A percentile compares a stretch with the other conserved stretches of the same genome.
phyloP scores from a whole-genome alignment of 2,888 invertebrate genomes.

The Nephrotoma flavescens region DNA sequence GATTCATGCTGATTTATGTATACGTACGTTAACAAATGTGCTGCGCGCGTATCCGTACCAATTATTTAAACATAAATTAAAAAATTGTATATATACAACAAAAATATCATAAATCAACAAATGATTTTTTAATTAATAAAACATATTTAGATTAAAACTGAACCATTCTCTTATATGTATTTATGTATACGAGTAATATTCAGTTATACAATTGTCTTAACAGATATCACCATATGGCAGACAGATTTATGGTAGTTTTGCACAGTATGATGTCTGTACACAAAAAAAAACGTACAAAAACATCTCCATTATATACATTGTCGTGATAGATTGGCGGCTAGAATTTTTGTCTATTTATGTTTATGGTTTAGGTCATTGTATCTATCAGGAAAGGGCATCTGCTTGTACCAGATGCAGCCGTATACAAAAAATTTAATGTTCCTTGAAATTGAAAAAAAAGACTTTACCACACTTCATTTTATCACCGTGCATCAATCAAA shows the following conservation, averaged over 20 bases:
- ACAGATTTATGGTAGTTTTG: neutral
- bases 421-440: neutral
- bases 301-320: neutral
- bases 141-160: neutral
- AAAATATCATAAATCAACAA: neutral
- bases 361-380: neutral
- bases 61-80: neutral
- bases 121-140: neutral
- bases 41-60: neutral
- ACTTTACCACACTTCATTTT: neutral
- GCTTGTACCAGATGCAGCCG: neutral
- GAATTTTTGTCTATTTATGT: neutral
- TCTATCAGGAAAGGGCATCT: neutral
- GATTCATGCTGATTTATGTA: neutral
- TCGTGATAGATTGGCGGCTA: neutral
- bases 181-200: neutral
- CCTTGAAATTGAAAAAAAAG: neutral
- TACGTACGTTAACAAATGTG: neutral
- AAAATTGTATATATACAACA: neutral
- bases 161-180: neutral
- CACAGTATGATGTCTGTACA: neutral
- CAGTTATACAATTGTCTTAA: neutral
- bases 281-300: neutral
- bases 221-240: neutral
- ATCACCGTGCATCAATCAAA: neutral